Evolutionary conservation across 2,797 vertebrate species (phyloP), one percentile per base, ranked within the genome.

Genomic region (Notolepis coatsorum): DNA sequence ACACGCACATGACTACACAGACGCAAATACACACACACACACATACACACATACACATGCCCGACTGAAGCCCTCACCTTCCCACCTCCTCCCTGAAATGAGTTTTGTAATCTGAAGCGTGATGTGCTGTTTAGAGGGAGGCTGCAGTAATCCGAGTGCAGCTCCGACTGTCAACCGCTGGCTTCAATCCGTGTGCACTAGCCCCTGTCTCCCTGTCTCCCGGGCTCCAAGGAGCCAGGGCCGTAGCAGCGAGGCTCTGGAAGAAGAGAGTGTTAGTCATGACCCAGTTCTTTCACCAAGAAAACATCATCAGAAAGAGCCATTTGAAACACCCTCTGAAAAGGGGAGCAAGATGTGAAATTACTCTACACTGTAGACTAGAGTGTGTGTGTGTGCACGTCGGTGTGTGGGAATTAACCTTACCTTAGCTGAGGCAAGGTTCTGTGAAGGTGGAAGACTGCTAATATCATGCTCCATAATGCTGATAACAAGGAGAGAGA

Each of bases 201-300:
- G 63, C 45, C 72, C 49, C 67, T 68, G 67, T 71, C 80, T 84
- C 51, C 57, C 68, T 75, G 70, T 76, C 74, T 77, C 73, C 61
- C 45, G 54, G 63, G 73, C 76, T 83, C 67, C 7, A 47, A 80
- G 77, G 73, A 78, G 54, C 63, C 39, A 43, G 67, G n/a, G 73
- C 70, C 78, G 67, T 71, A 78, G 80, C 75, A 73, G 75, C 76
- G 60, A 65, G 65, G 51, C 68, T 64, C 54, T 61, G 70, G 73
- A 84, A 69, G 73, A 84, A 69, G 67, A 71, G 68, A 77, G 61
- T 37, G 66, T 80, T 77, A 75, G 58, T 70, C 71, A 57, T 85
- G 88, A 91, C 89, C 87, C 77, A 91, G 81, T 86, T 87, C 80
- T 85, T 87, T 87, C 82, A 86, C 54, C 37, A 61, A 71, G 56